phyloP scores from a whole-genome alignment of 2,113 vertebrate genomes.

The Dipodomys stephensi region DNA sequence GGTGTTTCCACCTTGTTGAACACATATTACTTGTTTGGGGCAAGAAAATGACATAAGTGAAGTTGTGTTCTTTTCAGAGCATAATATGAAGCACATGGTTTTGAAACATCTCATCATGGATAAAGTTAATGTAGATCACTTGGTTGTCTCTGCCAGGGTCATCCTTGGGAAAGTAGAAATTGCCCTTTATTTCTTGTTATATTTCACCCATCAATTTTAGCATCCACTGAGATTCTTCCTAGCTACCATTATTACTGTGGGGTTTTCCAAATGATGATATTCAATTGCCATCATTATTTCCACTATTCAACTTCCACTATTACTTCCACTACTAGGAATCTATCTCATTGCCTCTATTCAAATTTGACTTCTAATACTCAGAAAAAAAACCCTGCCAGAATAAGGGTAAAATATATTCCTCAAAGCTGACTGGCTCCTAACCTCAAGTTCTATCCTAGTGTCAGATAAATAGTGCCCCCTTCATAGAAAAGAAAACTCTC shows the following conservation, averaged over 20 bases:
- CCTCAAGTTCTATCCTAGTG: neutral
- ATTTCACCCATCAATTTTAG: slow-evolving; percentile 11
- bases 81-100: neutral
- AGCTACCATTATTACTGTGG: neutral
- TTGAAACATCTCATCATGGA: neutral
- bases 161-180: neutral
- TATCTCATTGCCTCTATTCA: slow-evolving; percentile 4
- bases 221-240: neutral
- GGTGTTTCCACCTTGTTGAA: neutral
- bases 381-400: neutral
- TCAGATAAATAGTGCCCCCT: neutral
- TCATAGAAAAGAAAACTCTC: slow-evolving; percentile 23
- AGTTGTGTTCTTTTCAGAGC: neutral
- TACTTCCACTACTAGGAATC: neutral
- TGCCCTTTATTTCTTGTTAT: neutral
- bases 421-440: neutral
- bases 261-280: neutral
- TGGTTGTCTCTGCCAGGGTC: neutral
- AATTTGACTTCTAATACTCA: slow-evolving; percentile 11
- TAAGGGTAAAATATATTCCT: neutral
- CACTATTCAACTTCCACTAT: too few relatives aligned
- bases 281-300: neutral
- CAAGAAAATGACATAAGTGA: neutral
- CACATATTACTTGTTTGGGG: neutral
- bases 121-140: neutral